A percentile compares a stretch with the other conserved stretches of the same genome.
Evolutionary conservation across 92 coral and sea anemone species (phyloP).

Genomic region (Siderastrea radians): DNA sequence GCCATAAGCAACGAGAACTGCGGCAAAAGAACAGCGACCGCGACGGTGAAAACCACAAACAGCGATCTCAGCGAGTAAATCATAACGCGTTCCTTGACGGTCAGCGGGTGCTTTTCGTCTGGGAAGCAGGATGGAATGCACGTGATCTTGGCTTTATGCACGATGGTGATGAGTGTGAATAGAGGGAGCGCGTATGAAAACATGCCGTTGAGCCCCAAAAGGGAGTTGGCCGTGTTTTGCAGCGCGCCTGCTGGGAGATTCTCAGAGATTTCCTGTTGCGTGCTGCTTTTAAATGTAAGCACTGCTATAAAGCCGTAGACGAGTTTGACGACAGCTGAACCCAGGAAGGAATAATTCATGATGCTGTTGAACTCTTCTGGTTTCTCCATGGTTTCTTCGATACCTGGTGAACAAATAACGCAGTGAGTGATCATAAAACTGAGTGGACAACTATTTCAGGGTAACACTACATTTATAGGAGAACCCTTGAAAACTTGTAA

Average conservation of each 20-base stretch:
- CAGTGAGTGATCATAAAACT: neutral
- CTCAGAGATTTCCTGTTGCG: slow-evolving; percentile 98
- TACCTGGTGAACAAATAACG: slow-evolving; percentile 64
- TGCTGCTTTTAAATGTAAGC: slow-evolving; percentile 84
- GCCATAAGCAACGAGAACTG: slow-evolving; percentile 98
- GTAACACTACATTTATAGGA: no score
- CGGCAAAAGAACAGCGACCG: slow-evolving; percentile 86
- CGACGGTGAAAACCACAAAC: slow-evolving; percentile 84
- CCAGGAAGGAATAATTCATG: slow-evolving; percentile 91
- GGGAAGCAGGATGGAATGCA: slow-evolving; percentile 91
- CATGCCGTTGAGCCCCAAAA: slow-evolving; percentile 94
- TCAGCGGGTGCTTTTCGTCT: slow-evolving; percentile 79
- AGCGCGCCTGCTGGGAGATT: slow-evolving; percentile 94
- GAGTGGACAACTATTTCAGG: neutral
- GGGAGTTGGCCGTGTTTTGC: slow-evolving; percentile 90
- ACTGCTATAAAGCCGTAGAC: slow-evolving; percentile 90
- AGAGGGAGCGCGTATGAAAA: slow-evolving; percentile 95
- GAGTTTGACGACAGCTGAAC: slow-evolving; percentile 84
- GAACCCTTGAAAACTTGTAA: no score
- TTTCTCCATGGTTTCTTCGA: slow-evolving; percentile 92
- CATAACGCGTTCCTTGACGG: slow-evolving; percentile 78
- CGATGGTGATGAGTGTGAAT: slow-evolving; percentile 89
- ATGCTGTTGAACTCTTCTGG: slow-evolving; percentile 91
- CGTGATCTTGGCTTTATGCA: slow-evolving; percentile 84
- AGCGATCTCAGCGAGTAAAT: slow-evolving; percentile 82